Percentiles rank a stretch among this genome's conserved stretches.
phyloP scores from a whole-genome alignment of 2,797 vertebrate species.

The Uromys caudimaculatus region DNA sequence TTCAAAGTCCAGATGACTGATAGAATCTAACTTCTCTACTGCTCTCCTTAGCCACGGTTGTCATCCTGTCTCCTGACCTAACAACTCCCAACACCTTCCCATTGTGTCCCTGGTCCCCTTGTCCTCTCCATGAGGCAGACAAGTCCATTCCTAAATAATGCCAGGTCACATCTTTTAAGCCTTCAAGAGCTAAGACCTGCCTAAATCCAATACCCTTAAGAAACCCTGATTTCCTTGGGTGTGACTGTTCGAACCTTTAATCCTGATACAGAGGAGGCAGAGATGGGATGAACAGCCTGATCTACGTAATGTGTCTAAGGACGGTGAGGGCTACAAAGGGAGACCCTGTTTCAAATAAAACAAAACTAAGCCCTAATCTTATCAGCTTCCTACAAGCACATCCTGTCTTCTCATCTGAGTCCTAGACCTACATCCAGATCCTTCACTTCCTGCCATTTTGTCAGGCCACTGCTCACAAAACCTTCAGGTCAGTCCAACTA shows the following conservation, averaged over 20 bases:
- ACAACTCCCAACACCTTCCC: background rate
- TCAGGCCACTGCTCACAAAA: background rate
- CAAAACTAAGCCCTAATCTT: background rate
- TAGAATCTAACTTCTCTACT: background rate
- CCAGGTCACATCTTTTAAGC: background rate
- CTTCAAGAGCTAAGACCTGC: background rate
- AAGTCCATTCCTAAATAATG: slow-evolving; percentile 23
- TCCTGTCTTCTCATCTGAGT: background rate
- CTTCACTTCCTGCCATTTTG: background rate
- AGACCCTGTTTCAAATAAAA: background rate
- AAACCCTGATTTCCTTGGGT: background rate
- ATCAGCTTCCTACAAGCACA: background rate
- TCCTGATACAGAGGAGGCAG: background rate
- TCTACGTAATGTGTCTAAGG: background rate
- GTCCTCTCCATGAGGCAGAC: background rate
- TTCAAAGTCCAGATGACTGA: background rate
- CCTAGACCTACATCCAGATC: background rate
- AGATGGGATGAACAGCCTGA: background rate
- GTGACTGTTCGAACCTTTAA: background rate
- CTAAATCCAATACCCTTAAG: background rate
- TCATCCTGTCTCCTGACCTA: background rate
- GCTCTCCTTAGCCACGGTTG: background rate
- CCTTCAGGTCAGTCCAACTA: background rate
- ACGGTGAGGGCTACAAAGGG: background rate
- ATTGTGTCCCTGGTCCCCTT: background rate